Evolutionary conservation across 2,797 vertebrate species (phyloP).

Genomic region (Alectoris magna): DNA sequence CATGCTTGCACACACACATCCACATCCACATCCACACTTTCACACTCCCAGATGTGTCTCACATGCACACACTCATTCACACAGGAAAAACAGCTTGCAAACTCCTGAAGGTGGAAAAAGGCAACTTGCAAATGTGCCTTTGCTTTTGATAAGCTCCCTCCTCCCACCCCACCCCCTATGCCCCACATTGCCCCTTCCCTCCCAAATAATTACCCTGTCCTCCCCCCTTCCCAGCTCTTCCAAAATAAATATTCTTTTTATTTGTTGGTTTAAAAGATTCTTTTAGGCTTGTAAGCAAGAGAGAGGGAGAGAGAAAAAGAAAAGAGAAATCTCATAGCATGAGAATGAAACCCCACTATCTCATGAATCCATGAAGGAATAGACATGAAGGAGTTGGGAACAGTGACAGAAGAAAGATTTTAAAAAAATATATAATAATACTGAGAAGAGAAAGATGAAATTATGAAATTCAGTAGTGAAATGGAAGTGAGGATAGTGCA

Average conservation of each 20-base stretch:
- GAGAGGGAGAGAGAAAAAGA: conserved; percentile 60
- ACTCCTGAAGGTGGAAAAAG: conserved; percentile 65
- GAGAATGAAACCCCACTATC: conserved; percentile 28
- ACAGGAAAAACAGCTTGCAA: conserved; percentile 59
- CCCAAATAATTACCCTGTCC: conserved; percentile 8
- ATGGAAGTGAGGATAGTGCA: conserved; percentile 31
- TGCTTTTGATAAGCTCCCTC: conserved; percentile 43
- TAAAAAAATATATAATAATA: conserved; percentile 3
- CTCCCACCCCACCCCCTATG: neutral
- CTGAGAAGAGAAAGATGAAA: conserved; percentile 22
- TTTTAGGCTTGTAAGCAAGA: conserved; percentile 64
- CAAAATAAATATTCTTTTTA: conserved; percentile 72
- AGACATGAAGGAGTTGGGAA: conserved; percentile 18
- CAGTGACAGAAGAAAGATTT: neutral
- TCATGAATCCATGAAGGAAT: conserved; percentile 18
- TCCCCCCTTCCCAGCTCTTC: conserved; percentile 47
- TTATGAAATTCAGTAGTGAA: conserved; percentile 42
- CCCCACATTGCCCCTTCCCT: neutral
- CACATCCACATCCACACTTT: neutral
- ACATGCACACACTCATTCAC: neutral
- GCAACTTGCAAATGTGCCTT: conserved; percentile 70
- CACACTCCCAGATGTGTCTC: neutral
- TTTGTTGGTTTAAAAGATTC: conserved; percentile 69
- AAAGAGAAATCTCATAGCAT: conserved; percentile 27
- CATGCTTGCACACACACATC: conserved; percentile 18